Evolutionary conservation across 2,113 vertebrate genomes (phyloP), one percentile per base, ranked within the genome.

Genomic region (Hippolais icterina): DNA sequence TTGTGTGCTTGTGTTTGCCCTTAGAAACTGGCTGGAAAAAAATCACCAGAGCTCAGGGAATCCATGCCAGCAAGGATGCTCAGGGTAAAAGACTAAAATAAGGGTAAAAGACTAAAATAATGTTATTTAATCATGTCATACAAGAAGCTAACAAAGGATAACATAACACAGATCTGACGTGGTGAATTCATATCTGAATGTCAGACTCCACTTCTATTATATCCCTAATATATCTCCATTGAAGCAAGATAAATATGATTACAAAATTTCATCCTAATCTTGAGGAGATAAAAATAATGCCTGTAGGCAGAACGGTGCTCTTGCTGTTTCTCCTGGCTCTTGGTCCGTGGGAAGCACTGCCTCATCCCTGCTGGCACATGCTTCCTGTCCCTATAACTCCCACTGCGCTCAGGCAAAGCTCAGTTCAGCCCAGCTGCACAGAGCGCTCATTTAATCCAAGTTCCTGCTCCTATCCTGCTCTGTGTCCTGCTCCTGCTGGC

Each of bases 161-260:
- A 80, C 0, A 0, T 27, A 47, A 15, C 33, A 5, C 49, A 75
- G n/a, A 54, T 31, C 13, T 70, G 49, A 75, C 0, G 0, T 44
- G 66, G 60, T 37, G 41, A 76, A 90, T 78, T 87, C 25, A 8
- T 37, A 68, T 35, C 63, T 61, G 76, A 70, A n/a, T 5, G 7
- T 64, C 54, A 83, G 87, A 9, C 63, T 74, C 76, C 20, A 8
- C 59, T 77, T 90, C 25, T 41, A 20, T 86, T 80, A 31, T 8
- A 56, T 16, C 64, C 64, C 22, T 70, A 66, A 83, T 86, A 5
- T 28, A 65, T 65, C 59, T 83, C 60, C 42, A 50, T 4, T 56
- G 41, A 81, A 53, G 54, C 37, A 80, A 57, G 42, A 80, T 65
- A 83, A 83, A 89, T 59, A 49, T 1, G 19, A 57, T 90, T 39